A percentile compares a stretch with the other conserved stretches of the same genome.
phyloP scores from a whole-genome alignment of 2,797 vertebrate species.

The Clarias laeviceps region DNA sequence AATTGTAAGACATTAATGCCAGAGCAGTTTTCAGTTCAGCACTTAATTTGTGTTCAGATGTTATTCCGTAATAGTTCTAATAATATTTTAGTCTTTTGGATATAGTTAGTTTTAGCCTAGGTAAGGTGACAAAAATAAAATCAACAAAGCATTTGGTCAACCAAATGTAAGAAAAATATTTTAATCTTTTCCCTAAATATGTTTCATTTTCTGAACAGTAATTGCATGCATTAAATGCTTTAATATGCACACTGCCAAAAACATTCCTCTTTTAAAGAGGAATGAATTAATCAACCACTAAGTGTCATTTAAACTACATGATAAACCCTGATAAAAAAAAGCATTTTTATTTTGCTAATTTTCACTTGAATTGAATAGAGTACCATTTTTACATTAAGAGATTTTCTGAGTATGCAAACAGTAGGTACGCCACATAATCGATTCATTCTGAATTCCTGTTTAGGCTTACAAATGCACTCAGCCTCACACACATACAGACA shows the following conservation, averaged over 20 bases:
- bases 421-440: constrained; percentile 22
- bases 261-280: background rate
- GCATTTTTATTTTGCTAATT: background rate
- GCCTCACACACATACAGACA: constrained; percentile 49
- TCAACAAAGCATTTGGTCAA: background rate
- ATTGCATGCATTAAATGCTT: background rate
- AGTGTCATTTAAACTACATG: background rate
- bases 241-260: background rate
- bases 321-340: background rate
- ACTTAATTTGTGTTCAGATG: background rate
- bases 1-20: background rate
- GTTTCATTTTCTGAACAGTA: background rate
- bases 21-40: background rate
- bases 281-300: background rate
- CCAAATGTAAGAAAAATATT: background rate
- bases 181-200: background rate
- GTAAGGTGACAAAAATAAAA: background rate
- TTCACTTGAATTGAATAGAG: background rate
- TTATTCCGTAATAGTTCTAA: background rate
- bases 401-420: background rate
- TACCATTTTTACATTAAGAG: background rate
- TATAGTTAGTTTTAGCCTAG: background rate
- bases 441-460: background rate
- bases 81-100: background rate
- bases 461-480: constrained; percentile 8